Conservation (phyloP, 2,888 invertebrate genomes). For the Strigamia maritima region DNA sequence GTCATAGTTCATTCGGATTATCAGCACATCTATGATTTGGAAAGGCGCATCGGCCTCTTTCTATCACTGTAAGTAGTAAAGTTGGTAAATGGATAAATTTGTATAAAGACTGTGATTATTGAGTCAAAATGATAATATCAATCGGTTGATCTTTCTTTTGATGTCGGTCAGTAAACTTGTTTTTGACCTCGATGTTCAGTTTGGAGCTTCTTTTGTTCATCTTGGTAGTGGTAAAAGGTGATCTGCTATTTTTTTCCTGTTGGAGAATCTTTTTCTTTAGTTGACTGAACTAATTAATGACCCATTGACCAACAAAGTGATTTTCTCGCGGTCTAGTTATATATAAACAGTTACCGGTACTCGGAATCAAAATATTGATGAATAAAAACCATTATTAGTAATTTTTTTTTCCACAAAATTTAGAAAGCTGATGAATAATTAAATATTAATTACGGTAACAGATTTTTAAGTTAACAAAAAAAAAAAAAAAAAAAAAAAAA, state of each 20-base stretch:
- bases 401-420: too few relatives aligned
- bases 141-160: background rate
- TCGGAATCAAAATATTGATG: too few relatives aligned
- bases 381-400: too few relatives aligned
- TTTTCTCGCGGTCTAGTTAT: background rate
- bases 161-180: background rate
- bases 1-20: constrained; percentile 43
- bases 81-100: too few relatives aligned
- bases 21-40: constrained; percentile 42
- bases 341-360: background rate
- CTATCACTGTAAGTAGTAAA: constrained; percentile 41
- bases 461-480: too few relatives aligned
- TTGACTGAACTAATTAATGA: background rate
- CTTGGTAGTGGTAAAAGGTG: background rate
- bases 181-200: background rate
- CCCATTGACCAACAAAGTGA: constrained; percentile 5
- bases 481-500: too few relatives aligned
- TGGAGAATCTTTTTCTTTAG: background rate
- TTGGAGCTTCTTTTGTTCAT: background rate
- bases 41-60: constrained; percentile 42
- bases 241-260: background rate
- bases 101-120: background rate
- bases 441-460: too few relatives aligned
- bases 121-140: background rate
- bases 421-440: too few relatives aligned